Base-by-base conservation (phyloP, 2,797 vertebrate genomes). In the Zenarchopterus dispar region DNA sequence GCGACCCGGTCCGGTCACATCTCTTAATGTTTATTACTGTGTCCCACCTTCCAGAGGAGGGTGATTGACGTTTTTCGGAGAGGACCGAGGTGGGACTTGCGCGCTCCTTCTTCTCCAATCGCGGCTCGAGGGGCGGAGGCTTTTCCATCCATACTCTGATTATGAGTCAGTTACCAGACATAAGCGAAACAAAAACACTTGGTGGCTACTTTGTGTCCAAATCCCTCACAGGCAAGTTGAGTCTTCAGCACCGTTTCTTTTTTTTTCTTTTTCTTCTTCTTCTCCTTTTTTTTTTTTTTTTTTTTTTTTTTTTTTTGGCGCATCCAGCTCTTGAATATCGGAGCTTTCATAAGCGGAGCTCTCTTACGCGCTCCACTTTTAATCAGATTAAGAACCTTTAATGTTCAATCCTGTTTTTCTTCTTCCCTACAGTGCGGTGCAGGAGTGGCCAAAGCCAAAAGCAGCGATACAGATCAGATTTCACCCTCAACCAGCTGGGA, bases 401-500 rank as follows among this genome's bases (percentile, higher is more conserved):
- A 81, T 74, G 84, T 84, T 81, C 56, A 78, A 62, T 64, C 74
- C 75, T 78, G 68, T 57, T 47, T 74, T 70, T 67, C 69, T 49
- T 21, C 52, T 54, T 68, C 68, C 58, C 73, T 85, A 86, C 87
- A 85, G 88, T 87, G 88, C 88, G 67, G 78, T 31, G 86, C 90
- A 91, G 91, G 88, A 91, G 91, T 88, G 91, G 90, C 89, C 77
- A 85, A 69, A 91, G 84, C 88, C 88, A 81, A 93, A 93, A 88
- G 86, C 91, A 90, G 90, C 88, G 88, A 88, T 93, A 92, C 89
- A 92, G 91, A 93, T 94, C 92, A 92, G 92, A 91, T 94, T 94
- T 93, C 93, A 93, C 28, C 87, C 84, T 77, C 85, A 91, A 92
- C 85, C 89, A 90, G 93, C 90, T 90, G 89, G 83, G 81, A 86